A percentile compares a stretch with the other conserved stretches of the same genome.
Evolutionary conservation across 2,797 vertebrate species (phyloP).

Genomic region (Chelmon rostratus): DNA sequence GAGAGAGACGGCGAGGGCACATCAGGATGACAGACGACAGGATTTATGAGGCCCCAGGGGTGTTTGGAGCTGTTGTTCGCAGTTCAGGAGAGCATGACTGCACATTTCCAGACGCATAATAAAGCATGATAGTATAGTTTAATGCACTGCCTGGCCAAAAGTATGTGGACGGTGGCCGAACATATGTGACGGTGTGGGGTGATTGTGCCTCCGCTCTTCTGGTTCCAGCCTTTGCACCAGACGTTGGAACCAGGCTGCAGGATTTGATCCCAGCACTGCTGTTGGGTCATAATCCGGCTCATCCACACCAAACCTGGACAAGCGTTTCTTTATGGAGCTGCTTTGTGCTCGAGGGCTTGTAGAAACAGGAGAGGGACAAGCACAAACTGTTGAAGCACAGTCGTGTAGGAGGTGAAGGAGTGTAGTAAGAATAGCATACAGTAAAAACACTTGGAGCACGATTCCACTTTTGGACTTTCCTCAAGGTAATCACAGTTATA

Average conservation of each 20-base stretch:
- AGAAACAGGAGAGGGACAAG: not conserved
- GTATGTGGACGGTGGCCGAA: not conserved
- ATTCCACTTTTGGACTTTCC: not conserved
- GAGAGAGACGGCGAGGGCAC: constrained; percentile 13
- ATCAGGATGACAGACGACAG: constrained; percentile 35
- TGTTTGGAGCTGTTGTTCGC: constrained; percentile 3
- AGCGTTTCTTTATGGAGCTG: not conserved
- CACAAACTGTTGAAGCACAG: not conserved
- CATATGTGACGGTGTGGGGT: not conserved
- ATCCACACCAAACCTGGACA: not conserved
- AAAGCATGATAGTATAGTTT: not conserved
- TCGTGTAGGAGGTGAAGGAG: not conserved
- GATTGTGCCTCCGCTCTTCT: not conserved
- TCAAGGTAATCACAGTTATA: not conserved
- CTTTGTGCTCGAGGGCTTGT: not conserved
- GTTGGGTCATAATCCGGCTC: not conserved
- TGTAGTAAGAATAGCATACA: not conserved
- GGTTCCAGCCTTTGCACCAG: not conserved
- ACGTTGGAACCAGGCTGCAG: constrained; percentile 1
- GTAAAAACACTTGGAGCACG: not conserved
- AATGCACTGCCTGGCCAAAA: not conserved
- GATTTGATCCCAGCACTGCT: not conserved
- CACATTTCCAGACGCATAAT: constrained; percentile 23
- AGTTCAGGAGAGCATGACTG: constrained; percentile 46
- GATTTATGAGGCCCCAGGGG: constrained; percentile 21